Base-by-base conservation (phyloP, 2,888 invertebrate genomes). In the Diarsia dahlii region DNA sequence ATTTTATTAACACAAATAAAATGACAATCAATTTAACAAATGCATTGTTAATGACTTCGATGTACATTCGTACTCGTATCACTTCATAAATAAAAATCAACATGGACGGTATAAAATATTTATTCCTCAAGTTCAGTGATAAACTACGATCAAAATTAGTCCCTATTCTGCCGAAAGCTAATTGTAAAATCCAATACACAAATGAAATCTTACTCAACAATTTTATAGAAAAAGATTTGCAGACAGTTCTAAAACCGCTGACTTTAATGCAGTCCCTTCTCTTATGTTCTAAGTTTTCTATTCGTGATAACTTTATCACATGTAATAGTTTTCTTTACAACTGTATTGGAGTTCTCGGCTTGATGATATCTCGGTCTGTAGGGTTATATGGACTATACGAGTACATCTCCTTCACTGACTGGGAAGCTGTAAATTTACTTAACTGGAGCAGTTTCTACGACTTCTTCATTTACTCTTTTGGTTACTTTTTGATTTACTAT, bases 291-390 rank as follows among this genome's bases (percentile, higher is more conserved):
- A 76, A 76, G 15, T 78, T 54, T 66, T 52, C 65, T 5, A 78
- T 78, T n/a, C 60, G 79, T 54, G 71, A 78, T n/a, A 65, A 76
- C 28, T 76, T 76, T 2, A 76, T 76, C 10, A 77, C 65, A 28
- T 60, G 58, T 12, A 76, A 76, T 18, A 76, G 67, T 34, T 66
- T n/a, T 20, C n/a, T 60, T n/a, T 76, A 76, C 77, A 67, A 76
- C 45, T 76, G 2, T 60, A 45, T 76, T 6, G 58, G 45, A 28
- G 10, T 76, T 20, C 13, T 67, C 1, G 45, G 45, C 28, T 66
- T 67, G 1, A 45, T 76, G 0, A 20, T 60, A 45, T 34, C 39
- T 4, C 56, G 66, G 13, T 58, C 3, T 10, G 0, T 67, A 3
- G 20, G 2, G n/a, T 23, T 76, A 4, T 76, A 67, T 45, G 1